phyloP scores from a whole-genome alignment of 53 echinoderm and acorn worm genomes.

The Arbacia lixula region DNA sequence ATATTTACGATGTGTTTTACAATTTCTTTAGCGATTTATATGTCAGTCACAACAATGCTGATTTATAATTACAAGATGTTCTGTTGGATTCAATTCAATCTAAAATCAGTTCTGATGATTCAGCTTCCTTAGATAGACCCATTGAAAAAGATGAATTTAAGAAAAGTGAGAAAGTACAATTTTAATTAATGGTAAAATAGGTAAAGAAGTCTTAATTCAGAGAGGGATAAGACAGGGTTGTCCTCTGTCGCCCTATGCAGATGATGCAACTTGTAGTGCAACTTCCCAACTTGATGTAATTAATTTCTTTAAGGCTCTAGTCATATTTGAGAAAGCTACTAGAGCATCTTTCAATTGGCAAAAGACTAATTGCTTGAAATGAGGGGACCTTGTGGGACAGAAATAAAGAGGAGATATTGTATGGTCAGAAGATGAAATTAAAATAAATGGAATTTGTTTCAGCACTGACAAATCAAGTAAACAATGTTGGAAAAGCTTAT shows the following conservation, averaged over 20 bases:
- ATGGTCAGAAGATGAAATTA: conserved; percentile 34
- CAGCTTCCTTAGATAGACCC: background rate
- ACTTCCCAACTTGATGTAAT: conserved; percentile 21
- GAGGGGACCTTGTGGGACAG: conserved; percentile 29
- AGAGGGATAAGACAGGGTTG: conserved; percentile 61
- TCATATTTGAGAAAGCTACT: conserved; percentile 36
- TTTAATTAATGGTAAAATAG: conserved; percentile 35
- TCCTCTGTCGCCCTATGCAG: conserved; percentile 64
- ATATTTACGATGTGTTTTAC: conserved; percentile 7
- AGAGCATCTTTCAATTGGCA: conserved; percentile 37
- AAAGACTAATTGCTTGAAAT: conserved; percentile 29
- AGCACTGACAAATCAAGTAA: too few species aligned
- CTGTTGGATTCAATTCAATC: conserved; percentile 1
- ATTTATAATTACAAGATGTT: background rate
- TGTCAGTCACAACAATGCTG: background rate
- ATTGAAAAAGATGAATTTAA: conserved; percentile 12
- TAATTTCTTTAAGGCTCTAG: conserved; percentile 34
- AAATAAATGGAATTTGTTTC: conserved; percentile 50
- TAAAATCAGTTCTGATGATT: background rate
- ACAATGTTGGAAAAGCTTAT: too few species aligned
- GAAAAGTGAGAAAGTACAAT: conserved; percentile 37
- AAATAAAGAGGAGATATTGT: conserved; percentile 28
- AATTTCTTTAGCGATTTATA: conserved; percentile 25
- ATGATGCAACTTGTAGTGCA: conserved; percentile 61
- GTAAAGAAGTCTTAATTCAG: conserved; percentile 7